phyloP scores from a whole-genome alignment of 2,113 vertebrate species.

The Melanotaenia duboulayi region DNA sequence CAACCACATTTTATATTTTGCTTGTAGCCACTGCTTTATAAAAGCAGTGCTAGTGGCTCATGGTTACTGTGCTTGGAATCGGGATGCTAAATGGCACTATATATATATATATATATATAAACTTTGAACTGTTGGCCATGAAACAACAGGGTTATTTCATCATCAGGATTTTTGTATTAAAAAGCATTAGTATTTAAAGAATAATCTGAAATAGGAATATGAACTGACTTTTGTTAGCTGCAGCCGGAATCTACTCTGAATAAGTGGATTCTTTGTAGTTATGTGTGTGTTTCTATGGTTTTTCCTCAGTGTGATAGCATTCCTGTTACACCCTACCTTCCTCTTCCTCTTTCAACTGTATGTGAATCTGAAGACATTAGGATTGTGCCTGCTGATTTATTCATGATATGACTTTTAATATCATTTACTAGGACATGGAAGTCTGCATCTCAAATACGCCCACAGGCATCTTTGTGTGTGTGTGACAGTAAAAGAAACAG shows the following conservation, averaged over 20 bases:
- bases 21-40: too few species aligned
- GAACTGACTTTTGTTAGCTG: background rate
- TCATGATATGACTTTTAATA: conserved; percentile 83
- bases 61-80: too few species aligned
- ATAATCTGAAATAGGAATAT: background rate
- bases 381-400: conserved; percentile 76
- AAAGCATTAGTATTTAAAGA: background rate
- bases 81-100: too few species aligned
- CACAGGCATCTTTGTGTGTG: conserved; percentile 66
- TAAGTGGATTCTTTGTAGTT: background rate
- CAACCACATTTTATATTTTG: too few species aligned
- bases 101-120: too few species aligned
- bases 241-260: background rate
- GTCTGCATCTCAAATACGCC: conserved; percentile 78
- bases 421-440: conserved; percentile 78
- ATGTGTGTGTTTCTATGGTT: conserved; percentile 6
- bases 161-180: too few species aligned
- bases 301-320: conserved; percentile 13
- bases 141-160: background rate
- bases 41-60: too few species aligned
- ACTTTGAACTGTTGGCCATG: background rate
- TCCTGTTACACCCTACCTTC: conserved; percentile 15
- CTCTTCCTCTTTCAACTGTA: conserved; percentile 39
- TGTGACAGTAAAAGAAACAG: conserved; percentile 11
- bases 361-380: conserved; percentile 63